These are phyloP conservation scores for Ariopsis seemanni DNA, from an alignment of 2,113 vertebrate species.

Conservation along the genomic window DNA sequence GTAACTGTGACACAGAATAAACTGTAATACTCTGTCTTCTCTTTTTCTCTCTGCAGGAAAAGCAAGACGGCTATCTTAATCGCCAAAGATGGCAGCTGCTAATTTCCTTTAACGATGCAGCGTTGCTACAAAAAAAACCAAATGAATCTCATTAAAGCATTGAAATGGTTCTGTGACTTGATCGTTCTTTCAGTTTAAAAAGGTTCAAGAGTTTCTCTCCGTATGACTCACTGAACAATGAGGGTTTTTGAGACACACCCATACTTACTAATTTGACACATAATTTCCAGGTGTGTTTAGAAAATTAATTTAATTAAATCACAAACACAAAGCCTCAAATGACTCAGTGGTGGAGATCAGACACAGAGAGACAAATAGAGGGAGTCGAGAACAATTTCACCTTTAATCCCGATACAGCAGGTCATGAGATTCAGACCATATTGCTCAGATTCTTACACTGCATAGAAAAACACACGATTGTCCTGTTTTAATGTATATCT, in stretches of 20 bases:
- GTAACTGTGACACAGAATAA: not conserved
- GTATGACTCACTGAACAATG: no score
- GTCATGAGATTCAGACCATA: not conserved
- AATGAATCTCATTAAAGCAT: conserved; percentile 19
- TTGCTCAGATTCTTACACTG: not conserved
- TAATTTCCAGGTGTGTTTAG: no score
- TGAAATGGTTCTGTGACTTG: not conserved
- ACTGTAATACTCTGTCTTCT: not conserved
- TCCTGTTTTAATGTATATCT: not conserved
- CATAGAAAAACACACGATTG: not conserved
- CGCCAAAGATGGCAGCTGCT: conserved; percentile 64
- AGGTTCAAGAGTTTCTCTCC: no score
- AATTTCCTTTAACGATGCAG: conserved; percentile 21
- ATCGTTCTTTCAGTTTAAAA: no score
- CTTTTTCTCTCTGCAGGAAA: conserved; percentile 52
- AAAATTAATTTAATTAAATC: no score
- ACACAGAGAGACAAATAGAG: no score
- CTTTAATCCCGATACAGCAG: not conserved
- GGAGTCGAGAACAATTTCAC: not conserved
- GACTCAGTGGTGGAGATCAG: no score
- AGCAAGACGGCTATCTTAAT: conserved; percentile 66
- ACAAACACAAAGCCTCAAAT: no score
- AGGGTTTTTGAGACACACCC: no score
- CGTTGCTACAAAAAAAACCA: not conserved
- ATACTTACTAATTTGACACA: no score